Evolutionary conservation across 2,888 invertebrate genomes (phyloP), one percentile per base, ranked within the genome.

Genomic region (Pherbina coryleti): DNA sequence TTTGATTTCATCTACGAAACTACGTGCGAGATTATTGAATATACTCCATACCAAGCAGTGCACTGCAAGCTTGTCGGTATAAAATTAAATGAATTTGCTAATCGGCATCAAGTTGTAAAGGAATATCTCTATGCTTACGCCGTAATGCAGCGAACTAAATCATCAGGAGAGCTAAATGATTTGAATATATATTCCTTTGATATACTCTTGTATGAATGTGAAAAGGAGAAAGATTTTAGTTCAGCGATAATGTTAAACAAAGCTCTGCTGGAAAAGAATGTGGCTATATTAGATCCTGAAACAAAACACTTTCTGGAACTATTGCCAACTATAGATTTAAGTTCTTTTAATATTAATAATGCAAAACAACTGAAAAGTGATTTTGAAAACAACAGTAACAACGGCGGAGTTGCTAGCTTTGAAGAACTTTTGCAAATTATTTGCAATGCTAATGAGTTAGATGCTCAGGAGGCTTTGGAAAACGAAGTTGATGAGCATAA

Each of bases 41-140:
- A 81, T 76, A 82, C 81, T 28, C 85, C 85, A 7, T 85, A 82
- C 70, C 85, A 85, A 79, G 82, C 84, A 0, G 76, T 85, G 44
- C 82, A 83, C 31, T 85, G 84, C 60, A 83, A 81, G 31, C 64
- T 85, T 19, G 83, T 81, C 8, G 85, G 84, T 14, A 75, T 85
- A 5, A 78, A 78, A n/a, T 78, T 81, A 51, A 81, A 83, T 49
- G 72, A 72, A 25, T 82, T 82, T 57, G 78, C 70, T 28, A 82
- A 81, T 57, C 73, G 76, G 37, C 79, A 75, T 78, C 74, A 78
- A 64, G 80, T 83, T 0, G 79, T 79, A 7, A 82, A 82, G 53
- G 76, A 81, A 25, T 81, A 80, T 73, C 78, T 82, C 8, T 82
- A 80, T 76, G 83, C 82, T 9, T 82, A 79, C 62, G 82, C 82